Evolutionary conservation across 2,888 invertebrate genomes (phyloP), one percentile per base, ranked within the genome.

Genomic region (Lagria hirta): DNA sequence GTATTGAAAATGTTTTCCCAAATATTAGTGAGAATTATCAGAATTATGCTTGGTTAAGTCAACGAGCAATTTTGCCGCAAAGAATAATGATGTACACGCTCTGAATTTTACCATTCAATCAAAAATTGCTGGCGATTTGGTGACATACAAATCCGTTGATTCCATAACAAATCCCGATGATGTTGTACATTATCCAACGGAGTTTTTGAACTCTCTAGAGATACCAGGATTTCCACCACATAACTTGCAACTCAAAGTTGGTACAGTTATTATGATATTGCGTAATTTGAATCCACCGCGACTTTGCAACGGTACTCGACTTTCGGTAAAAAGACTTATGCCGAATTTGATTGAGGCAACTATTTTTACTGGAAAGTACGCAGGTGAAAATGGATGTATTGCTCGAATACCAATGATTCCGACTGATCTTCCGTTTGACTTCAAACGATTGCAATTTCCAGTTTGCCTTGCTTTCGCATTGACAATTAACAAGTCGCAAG

Each of bases 401-500:
- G 56, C 61, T n/a, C 51, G 57, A 5, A 56, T 54, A 14, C 56
- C 52, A 16, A 44, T 51, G 5, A 42, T 47, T 8, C 36, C 46
- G 5, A 35, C 32, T 3, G 34, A 42, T 24, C 6, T 47, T 10
- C 49, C 49, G 29, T 29, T 50, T 18, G 17, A 36, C 21, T 50
- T 40, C 32, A 47, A 41, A 33, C 24, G 47, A 2, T 12, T 47
- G 7, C 41, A 52, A 16, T 50, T 47, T 41, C 49, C 49, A 5
- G 22, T 50, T 8, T 16, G 32, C 10, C 15, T 35, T 17, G 38
- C 42, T 6, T 49, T 49, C 29, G 58, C 58, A 32, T 57, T 62
- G 55, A 51, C 59, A n/a, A 58, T 60, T 23, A 61, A 66, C 47
- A 64, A 62, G 52, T 55, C 62, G 23, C 60, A 62, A 55, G 58